Evolutionary conservation across 2,113 vertebrate genomes (phyloP), one percentile per base, ranked within the genome.

Genomic region (Scalopus aquaticus): DNA sequence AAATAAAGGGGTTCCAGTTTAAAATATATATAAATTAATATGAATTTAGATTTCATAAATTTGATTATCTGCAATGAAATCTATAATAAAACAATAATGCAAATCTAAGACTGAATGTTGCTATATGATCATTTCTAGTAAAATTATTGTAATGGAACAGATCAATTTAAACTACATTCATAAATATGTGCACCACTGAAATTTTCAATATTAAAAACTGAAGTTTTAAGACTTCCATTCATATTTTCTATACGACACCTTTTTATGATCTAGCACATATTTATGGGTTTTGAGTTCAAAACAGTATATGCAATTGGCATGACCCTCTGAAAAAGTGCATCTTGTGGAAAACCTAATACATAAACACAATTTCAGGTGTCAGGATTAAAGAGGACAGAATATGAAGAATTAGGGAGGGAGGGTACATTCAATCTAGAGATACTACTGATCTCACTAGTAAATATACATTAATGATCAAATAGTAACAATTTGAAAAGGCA

Each of bases 311-410:
- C 3, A 69, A 76, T n/a, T 39, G 35, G 0, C 56, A 46, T 37
- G 49, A 44, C 3, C 19, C 10, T 77, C 13, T 69, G 8, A 44
- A 20, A 85, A 74, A n/a, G 65, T 11, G 10, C 20, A 1, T 76
- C 1, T 37, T 20, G 9, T 64, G 80, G 9, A 67, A 22, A 91
- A 64, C 3, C 35, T 94, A 60, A n/a, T 64, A 78, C 42, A 35
- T 49, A 39, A 78, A 76, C 19, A 83, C 22, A 56, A 7, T 67
- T 91, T 15, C 76, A 88, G n/a, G 9, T 73, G 1, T 22, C 67
- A n/a, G 2, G 5, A 5, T 0, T 1, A 30, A 78, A 82, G 1
- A 86, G 8, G 15, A 51, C 9, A 62, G 12, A 26, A 3, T 0
- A 6, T 72, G 2, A 73, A 82, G 8, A 78, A 20, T 15, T 2